These are phyloP conservation scores for Chalcis sispes DNA, from an alignment of 2,888 invertebrate genomes.

Conservation along the genomic window DNA sequence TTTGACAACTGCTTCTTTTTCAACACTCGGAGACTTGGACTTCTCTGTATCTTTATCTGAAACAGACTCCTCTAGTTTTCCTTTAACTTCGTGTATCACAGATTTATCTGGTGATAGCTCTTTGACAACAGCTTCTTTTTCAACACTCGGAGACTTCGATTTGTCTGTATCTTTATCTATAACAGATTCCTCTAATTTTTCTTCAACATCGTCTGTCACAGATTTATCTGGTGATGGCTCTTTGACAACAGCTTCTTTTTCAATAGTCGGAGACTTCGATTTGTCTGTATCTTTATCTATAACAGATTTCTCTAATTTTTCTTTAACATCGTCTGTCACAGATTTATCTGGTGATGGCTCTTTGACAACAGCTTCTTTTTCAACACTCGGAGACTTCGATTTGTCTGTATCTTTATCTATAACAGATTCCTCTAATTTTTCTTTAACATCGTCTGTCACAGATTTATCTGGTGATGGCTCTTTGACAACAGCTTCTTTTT, in stretches of 20 bases:
- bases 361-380: conserved; percentile 18
- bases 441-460: background rate
- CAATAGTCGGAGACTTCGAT: conserved; percentile 50
- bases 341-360: background rate
- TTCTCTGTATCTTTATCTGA: conserved; percentile 22
- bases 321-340: background rate
- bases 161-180: conserved; percentile 25
- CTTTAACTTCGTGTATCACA: too few species aligned
- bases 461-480: conserved; percentile 44
- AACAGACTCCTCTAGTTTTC: too few species aligned
- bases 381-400: conserved; percentile 47
- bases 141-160: conserved; percentile 56
- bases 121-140: conserved; percentile 44
- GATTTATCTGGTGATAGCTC: conserved; percentile 39
- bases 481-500: conserved; percentile 34
- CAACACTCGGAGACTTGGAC: conserved; percentile 50
- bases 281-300: background rate
- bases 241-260: conserved; percentile 50
- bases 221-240: conserved; percentile 37
- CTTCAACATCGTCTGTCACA: background rate
- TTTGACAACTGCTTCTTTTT: conserved; percentile 22
- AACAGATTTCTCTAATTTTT: conserved; percentile 57
- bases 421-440: conserved; percentile 51
- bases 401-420: conserved; percentile 57
- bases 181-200: background rate